Conservation (phyloP, 1,140 invertebrate genomes). For the Hormaphis cornu region DNA sequence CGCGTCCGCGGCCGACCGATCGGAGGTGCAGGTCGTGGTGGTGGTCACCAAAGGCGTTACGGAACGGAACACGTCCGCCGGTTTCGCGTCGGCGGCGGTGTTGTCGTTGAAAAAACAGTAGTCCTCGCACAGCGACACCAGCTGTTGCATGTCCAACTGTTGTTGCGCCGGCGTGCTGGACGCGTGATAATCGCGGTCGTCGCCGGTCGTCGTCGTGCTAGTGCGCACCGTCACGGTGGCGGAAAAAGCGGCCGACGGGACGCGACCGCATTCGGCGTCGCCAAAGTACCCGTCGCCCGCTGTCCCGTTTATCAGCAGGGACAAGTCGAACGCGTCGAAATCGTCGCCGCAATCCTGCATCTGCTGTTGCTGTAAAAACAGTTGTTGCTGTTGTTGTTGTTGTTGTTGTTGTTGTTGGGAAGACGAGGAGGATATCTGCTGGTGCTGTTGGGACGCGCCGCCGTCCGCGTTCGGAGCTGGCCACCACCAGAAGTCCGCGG, state of each 20-base stretch:
- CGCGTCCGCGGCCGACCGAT: no score
- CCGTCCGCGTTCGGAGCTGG: background rate
- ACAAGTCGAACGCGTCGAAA: constrained; percentile 11
- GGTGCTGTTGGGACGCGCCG: background rate
- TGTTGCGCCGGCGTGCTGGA: background rate
- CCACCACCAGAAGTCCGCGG: background rate
- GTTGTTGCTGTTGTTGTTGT: background rate
- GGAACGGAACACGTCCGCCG: background rate
- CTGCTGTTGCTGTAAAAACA: background rate
- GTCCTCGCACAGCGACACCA: constrained; percentile 7
- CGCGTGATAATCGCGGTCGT: background rate
- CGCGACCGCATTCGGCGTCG: background rate
- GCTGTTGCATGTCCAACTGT: background rate
- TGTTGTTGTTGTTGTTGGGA: background rate
- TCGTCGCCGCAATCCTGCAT: background rate
- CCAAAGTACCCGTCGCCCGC: background rate
- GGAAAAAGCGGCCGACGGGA: background rate
- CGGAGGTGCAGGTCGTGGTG: background rate
- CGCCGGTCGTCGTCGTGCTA: background rate
- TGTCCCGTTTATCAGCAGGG: constrained; percentile 4
- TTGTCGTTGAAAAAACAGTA: background rate
- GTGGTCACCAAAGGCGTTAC: background rate
- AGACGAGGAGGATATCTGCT: background rate
- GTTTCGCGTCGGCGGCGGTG: background rate
- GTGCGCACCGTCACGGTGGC: background rate